Base-by-base conservation (phyloP, 2,113 vertebrate species). In the Kryptolebias marmoratus region DNA sequence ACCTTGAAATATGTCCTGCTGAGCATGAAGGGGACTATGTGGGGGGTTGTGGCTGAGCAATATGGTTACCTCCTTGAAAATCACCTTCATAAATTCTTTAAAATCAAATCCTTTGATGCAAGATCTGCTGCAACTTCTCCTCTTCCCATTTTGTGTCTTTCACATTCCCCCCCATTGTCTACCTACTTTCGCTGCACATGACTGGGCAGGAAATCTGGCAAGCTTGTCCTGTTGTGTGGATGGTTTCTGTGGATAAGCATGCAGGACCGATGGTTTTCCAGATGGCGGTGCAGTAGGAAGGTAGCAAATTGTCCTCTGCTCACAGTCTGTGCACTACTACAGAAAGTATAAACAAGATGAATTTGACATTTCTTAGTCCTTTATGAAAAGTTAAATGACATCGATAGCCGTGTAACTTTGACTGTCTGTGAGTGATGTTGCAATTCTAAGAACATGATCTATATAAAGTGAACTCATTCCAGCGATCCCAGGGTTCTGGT, bases 121-220 rank as follows among this genome's bases (percentile, higher is more conserved):
- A 28, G n/a, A 44, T 13, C 2, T 30, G 3, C 53, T 64, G 54
- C 31, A 64, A 48, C 56, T 7, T 69, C 58, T 18, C 30, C 5
- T 18, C 60, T 8, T 8, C 39, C 5, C 39, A 7, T 42, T 42
- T 1, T 42, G 4, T 42, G 10, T 42, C 10, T 10, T 42, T 9
- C 32, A 4, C 39, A 10, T 42, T 42, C 10, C 5, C 39, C 5
- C 9, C 39, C 39, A 14, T 63, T 48, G 61, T 83, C 42, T 58
- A 13, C 18, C 36, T 60, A 69, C 57, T 22, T 30, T 36, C 10
- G 32, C 57, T 70, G 54, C 55, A 54, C 27, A n/a, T 8, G n/a
- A 44, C 50, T 81, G 53, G 56, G 42, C 62, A 68, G 64, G 54
- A 47, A 36, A 57, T 73, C 56, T 81, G 72, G 75, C 72, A 57